Evolutionary conservation across 1,140 invertebrate species (phyloP).

Genomic region (Drosophila simulans): DNA sequence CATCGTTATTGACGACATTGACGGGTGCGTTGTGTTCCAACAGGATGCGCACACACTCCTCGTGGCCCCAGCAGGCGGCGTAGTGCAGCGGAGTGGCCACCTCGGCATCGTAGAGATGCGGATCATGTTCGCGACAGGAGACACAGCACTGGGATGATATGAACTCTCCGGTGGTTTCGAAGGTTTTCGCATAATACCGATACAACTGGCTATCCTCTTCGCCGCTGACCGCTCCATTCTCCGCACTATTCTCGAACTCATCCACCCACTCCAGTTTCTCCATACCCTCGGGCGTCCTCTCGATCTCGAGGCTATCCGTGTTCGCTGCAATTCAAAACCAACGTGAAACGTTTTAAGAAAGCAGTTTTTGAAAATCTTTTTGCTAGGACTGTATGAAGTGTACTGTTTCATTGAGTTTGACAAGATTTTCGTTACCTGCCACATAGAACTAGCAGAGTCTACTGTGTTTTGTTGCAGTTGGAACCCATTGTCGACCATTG

Average conservation of each 20-base stretch:
- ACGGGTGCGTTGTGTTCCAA: conserved; percentile 94
- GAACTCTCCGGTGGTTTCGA: conserved; percentile 85
- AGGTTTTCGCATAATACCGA: conserved; percentile 86
- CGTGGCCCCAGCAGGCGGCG: conserved; percentile 86
- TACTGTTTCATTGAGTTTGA: not conserved
- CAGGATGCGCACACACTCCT: conserved; percentile 87
- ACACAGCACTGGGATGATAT: conserved; percentile 66
- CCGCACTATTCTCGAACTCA: conserved; percentile 84
- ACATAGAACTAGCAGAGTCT: not conserved
- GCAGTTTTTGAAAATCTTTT: too few relatives aligned
- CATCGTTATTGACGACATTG: conserved; percentile 92
- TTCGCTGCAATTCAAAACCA: conserved; percentile 25
- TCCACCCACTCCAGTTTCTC: conserved; percentile 87
- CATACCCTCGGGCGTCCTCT: conserved; percentile 87
- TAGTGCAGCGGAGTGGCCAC: conserved; percentile 87
- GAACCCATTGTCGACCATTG: not conserved
- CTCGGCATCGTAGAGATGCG: conserved; percentile 86
- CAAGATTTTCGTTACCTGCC: not conserved
- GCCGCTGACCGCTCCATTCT: conserved; percentile 13
- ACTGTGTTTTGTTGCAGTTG: not conserved
- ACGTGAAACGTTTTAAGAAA: not conserved
- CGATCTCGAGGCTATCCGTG: conserved; percentile 84
- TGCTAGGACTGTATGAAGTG: not conserved
- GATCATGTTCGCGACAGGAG: conserved; percentile 79
- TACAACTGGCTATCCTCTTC: conserved; percentile 79